Base-by-base conservation (phyloP, 2,888 invertebrate species). In the Agrenia bidenticulata region DNA sequence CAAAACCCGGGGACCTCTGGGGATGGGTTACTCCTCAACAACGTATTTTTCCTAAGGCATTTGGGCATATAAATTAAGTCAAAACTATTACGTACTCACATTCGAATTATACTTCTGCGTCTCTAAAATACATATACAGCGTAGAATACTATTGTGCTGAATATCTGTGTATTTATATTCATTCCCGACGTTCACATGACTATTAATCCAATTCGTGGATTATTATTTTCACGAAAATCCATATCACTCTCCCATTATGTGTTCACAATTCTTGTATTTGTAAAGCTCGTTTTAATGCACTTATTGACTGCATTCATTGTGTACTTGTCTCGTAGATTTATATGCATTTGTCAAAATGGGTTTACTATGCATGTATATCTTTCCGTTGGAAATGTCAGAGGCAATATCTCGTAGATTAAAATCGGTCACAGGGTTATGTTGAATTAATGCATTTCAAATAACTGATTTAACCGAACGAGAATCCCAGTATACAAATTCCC, bases 121-220 rank as follows among this genome's bases (percentile, higher is more conserved):
- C n/a, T n/a, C n/a, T n/a, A n/a, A n/a, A n/a, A 32, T 32, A 11
- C 32, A 32, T 32, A 32, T 32, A 32, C 11, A 32, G 11, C 11
- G 32, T 4, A 32, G 32, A 32, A 11, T 11, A 7, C 32, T 32
- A 32, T 32, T 32, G 11, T n/a, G n/a, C n/a, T n/a, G n/a, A n/a
- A n/a, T n/a, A n/a, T n/a, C n/a, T n/a, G n/a, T n/a, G n/a, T n/a
- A n/a, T n/a, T n/a, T n/a, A n/a, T n/a, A n/a, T n/a, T n/a, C 32
- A 32, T 32, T 32, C 4, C 11, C 32, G 32, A 32, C 4, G 32
- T 64, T 64, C 66, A 67, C 72, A 68, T 70, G 72, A 70, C 62
- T 55, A 63, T 64, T 63, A 70, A 72, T 72, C 67, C 66, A 72
- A 72, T 68, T 60, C 41, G 19, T 60, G 67, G 67, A 69, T 72